Conservation (phyloP, 2,113 vertebrate species). For the Rhinopomastus cyanomelas region DNA sequence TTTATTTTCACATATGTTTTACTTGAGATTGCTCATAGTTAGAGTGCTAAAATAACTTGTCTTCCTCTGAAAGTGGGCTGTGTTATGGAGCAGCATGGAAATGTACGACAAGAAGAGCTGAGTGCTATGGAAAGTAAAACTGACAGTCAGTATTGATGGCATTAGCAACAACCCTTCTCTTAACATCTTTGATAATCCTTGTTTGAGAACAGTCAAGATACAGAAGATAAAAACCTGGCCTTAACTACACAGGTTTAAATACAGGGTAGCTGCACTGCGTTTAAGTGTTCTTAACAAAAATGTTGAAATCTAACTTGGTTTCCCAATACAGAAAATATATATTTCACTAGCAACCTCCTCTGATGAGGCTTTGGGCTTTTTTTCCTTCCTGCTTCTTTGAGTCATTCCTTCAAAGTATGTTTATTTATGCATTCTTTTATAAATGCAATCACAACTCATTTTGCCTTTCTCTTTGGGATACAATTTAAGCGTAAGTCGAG, state of each 20-base stretch:
- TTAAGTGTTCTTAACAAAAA: neutral
- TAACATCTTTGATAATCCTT: neutral
- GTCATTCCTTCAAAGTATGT: neutral
- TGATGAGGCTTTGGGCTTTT: neutral
- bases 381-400: neutral
- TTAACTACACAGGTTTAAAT: neutral
- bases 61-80: neutral
- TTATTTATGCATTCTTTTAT: slow-evolving; percentile 30
- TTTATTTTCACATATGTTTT: neutral
- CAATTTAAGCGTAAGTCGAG: slow-evolving; percentile 16
- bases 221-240: neutral
- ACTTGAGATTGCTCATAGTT: neutral
- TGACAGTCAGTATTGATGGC: neutral
- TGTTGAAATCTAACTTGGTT: neutral
- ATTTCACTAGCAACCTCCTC: neutral
- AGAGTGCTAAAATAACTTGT: neutral
- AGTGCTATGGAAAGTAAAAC: neutral
- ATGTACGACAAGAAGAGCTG: neutral
- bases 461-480: slow-evolving; percentile 35
- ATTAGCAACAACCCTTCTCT: neutral
- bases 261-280: neutral
- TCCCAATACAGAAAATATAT: neutral
- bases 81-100: neutral
- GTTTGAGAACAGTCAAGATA: neutral
- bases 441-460: slow-evolving; percentile 9